Evolutionary conservation across 2,797 vertebrate species (phyloP), one percentile per base, ranked within the genome.

Genomic region (Austrolebias charrua): DNA sequence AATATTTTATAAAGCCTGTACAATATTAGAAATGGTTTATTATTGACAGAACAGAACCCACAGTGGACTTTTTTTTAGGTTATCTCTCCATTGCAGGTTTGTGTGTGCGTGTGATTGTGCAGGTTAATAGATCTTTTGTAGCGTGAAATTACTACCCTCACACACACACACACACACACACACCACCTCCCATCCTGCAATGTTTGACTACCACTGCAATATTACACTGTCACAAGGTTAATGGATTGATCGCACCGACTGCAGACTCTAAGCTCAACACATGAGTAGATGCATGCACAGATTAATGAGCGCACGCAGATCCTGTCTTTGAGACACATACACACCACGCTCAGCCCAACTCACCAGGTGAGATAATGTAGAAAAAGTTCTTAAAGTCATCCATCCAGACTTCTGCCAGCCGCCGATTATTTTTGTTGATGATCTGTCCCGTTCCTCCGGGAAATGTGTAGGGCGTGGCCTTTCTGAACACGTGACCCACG

Each of bases 361-460:
- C 76, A 99, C 97, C 98, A 80, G 97, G 98, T 72, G 96, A 98
- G 91, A 99, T 99, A 75, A 99, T 99, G 74, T 99, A 99, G 91
- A 99, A 99, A 80, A 99, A 98, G 87, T 98, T 98, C 88, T 99
- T 99, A 87, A 99, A 99, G 79, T 98, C 96, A 74, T 99, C 97
- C 96, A 99, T 99, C 97, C 97, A 99, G 66, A 99, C 97, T 92
- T 99, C 97, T 55, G 97, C 98, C 65, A 99, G 94, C 16, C 97
- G 91, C 0, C 97, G 92, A 92, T 99, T 99, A 77, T 99, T 99
- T 92, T 99, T 99, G 90, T 99, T 99, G 85, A 99, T 99, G 82
- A 99, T 98, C 86, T 98, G 96, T 1, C 96, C 97, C 0, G 97
- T 99, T 66, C 97, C 97, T 81, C 97, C 97, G 0, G 97, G 97